Evolutionary conservation across 2,113 vertebrate genomes (phyloP).

Genomic region (Pyrgilauda ruficollis): DNA sequence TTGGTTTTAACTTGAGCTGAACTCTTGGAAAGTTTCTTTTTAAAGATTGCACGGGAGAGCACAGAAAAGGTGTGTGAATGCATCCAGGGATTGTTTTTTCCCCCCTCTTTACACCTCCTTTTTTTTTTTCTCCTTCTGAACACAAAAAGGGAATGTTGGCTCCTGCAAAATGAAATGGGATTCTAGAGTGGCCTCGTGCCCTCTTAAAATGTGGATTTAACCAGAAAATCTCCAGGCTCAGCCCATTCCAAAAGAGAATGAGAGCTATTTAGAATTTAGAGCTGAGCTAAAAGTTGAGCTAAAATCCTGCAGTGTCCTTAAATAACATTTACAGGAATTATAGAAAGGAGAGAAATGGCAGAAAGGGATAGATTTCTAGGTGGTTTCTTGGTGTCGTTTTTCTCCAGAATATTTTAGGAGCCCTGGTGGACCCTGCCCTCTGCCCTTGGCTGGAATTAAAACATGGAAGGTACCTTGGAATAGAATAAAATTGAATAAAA

Average conservation of each 20-base stretch:
- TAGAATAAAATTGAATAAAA: neutral
- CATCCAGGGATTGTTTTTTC: rapidly evolving
- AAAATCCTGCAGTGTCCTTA: neutral
- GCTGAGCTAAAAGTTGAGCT: neutral
- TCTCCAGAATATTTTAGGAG: neutral
- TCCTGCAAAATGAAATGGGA: rapidly evolving
- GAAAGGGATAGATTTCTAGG: neutral
- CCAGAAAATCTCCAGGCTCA: neutral
- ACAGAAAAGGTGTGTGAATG: neutral
- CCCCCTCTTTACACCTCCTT: rapidly evolving
- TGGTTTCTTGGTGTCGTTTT: neutral
- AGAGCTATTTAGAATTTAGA: neutral
- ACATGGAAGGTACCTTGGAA: neutral
- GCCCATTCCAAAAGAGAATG: neutral
- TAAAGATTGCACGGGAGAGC: neutral
- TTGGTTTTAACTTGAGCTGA: slow-evolving; percentile 35
- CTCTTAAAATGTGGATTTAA: neutral
- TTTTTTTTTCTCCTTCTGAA: no score
- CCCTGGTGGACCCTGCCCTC: neutral
- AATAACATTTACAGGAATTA: neutral
- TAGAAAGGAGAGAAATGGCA: neutral
- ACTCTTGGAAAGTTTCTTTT: slow-evolving; percentile 35
- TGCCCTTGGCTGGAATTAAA: neutral
- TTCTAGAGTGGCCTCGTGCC: rapidly evolving
- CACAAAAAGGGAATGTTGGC: neutral